A percentile compares a stretch with the other conserved stretches of the same genome.
Conservation (phyloP, 2,797 vertebrate genomes). For the Notamacropus eugenii region DNA sequence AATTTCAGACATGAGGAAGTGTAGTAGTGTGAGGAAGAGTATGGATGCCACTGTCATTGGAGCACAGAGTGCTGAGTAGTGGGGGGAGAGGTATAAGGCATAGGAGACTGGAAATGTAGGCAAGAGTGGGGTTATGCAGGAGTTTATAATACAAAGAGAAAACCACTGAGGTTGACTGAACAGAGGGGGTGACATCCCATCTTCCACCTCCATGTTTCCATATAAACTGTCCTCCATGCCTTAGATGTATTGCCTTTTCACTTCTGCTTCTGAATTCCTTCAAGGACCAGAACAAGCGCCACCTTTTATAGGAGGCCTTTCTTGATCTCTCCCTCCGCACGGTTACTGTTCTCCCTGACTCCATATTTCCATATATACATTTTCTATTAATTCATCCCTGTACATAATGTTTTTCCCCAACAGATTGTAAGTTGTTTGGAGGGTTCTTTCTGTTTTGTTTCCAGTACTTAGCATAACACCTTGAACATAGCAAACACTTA, state of each 20-base stretch:
- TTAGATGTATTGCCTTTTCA: background rate
- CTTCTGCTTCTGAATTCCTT: background rate
- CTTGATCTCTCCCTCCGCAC: background rate
- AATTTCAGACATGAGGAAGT: background rate
- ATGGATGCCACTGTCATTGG: background rate
- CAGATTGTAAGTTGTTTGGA: background rate
- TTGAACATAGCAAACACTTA: slow-evolving; percentile 30
- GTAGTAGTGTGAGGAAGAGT: background rate
- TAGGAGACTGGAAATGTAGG: background rate
- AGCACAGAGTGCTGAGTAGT: background rate
- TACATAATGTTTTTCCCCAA: background rate
- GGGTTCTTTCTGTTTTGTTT: background rate
- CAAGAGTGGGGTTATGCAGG: background rate
- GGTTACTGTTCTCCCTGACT: background rate
- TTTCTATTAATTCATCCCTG: background rate
- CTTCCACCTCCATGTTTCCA: background rate
- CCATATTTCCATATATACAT: background rate
- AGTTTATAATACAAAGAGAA: background rate
- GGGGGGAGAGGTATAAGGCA: background rate
- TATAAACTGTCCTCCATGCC: background rate
- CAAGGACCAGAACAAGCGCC: background rate
- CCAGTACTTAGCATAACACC: background rate
- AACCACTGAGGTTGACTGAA: background rate
- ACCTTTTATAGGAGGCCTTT: background rate
- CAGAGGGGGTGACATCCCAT: background rate